phyloP scores from a whole-genome alignment of 2,888 invertebrate genomes.

The Drosophila cracens region DNA sequence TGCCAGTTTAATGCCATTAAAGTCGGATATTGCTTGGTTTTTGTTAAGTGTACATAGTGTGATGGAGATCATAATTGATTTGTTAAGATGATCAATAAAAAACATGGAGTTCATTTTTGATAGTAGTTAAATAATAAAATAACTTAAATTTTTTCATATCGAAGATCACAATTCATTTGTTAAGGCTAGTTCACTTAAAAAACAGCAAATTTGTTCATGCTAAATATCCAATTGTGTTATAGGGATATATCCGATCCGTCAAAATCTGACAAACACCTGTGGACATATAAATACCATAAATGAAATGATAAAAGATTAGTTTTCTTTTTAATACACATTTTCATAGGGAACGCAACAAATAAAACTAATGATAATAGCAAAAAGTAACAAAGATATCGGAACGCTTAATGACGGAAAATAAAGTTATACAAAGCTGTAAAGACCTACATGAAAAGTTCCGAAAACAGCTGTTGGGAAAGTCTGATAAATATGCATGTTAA shows the following conservation, averaged over 20 bases:
- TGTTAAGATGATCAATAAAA: not conserved
- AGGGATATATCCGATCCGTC: not conserved
- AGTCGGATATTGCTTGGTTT: not conserved
- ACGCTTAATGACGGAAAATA: no score
- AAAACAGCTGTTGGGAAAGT: not conserved
- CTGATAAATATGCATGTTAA: not conserved
- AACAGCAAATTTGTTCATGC: not conserved
- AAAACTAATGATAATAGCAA: not conserved
- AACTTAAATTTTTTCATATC: not conserved
- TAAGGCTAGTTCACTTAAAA: not conserved
- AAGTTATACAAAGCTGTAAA: not conserved
- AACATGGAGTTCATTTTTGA: not conserved
- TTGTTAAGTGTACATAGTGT: not conserved
- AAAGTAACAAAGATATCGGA: not conserved
- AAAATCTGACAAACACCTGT: not conserved
- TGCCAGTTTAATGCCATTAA: not conserved
- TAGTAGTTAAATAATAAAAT: no score
- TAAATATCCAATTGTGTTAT: not conserved
- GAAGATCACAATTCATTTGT: not conserved
- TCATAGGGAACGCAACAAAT: not conserved
- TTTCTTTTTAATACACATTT: no score
- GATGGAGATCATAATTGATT: not conserved
- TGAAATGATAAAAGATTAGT: not conserved
- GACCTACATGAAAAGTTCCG: not conserved
- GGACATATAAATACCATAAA: not conserved